Conservation (phyloP, 1,140 invertebrate genomes). For the Chironomus striatipennis region DNA sequence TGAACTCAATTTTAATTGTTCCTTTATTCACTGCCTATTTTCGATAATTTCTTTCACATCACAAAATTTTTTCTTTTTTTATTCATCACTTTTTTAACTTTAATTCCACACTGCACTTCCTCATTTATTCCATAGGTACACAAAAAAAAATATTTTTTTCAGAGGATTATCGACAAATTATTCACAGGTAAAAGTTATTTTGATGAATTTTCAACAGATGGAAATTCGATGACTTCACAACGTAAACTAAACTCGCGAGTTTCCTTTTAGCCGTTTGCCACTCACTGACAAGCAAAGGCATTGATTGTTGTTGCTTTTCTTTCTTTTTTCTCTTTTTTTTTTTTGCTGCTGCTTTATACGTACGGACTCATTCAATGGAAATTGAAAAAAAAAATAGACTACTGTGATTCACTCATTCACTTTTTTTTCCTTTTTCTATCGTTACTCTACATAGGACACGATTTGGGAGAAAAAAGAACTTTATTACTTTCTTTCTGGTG, state of each 20-base stretch:
- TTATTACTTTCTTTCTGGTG: not conserved
- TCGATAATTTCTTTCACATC: too few relatives aligned
- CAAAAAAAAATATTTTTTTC: too few relatives aligned
- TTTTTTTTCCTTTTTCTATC: not conserved
- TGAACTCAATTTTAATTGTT: too few relatives aligned
- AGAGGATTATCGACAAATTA: too few relatives aligned
- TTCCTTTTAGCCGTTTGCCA: not conserved
- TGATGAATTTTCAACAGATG: not conserved
- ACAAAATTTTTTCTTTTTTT: too few relatives aligned
- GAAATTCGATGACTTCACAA: conserved; percentile 12
- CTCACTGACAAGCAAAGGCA: conserved; percentile 4
- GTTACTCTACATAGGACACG: not conserved
- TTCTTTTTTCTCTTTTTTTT: not conserved
- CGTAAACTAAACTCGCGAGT: conserved; percentile 12
- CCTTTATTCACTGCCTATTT: too few relatives aligned
- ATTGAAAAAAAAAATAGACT: not conserved
- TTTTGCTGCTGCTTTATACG: not conserved
- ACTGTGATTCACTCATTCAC: conserved; percentile 2
- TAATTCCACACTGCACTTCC: too few relatives aligned
- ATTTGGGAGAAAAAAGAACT: not conserved
- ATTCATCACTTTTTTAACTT: too few relatives aligned
- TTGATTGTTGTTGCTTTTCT: not conserved
- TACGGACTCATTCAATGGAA: conserved; percentile 4
- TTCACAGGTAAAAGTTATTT: too few relatives aligned
- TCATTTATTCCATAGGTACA: not conserved